A percentile compares a stretch with the other conserved stretches of the same genome.
phyloP scores from a whole-genome alignment of 2,888 invertebrate genomes.

The Dichetophora obliterata region DNA sequence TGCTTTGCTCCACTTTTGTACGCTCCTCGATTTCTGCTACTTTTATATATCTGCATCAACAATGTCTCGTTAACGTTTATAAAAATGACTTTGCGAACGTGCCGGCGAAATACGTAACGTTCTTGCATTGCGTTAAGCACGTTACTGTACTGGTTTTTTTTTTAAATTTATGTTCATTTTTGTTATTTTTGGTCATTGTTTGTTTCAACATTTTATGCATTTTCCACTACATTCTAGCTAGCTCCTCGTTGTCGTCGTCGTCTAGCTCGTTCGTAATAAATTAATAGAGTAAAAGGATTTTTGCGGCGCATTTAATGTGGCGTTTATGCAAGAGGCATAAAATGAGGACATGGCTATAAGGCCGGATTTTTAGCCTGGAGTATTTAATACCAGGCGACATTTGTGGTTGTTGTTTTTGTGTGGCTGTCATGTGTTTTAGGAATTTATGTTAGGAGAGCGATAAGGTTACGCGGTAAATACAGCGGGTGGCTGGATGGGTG shows the following conservation, averaged over 20 bases:
- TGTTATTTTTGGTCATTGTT: neutral
- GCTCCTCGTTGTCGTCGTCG: neutral
- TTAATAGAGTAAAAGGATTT: conserved; percentile 19
- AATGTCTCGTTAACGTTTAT: conserved; percentile 22
- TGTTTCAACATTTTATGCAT: neutral
- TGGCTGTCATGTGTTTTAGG: neutral
- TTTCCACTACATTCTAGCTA: neutral
- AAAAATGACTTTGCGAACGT: conserved; percentile 23
- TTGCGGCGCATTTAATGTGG: neutral
- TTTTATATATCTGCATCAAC: neutral
- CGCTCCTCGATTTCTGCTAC: no score
- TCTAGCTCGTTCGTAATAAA: neutral
- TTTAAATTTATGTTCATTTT: neutral
- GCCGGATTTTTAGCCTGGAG: neutral
- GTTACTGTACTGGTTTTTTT: neutral
- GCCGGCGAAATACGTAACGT: conserved; percentile 5
- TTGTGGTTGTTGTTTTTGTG: neutral
- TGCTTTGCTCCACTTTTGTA: no score
- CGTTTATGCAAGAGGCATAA: neutral
- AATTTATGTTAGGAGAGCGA: neutral
- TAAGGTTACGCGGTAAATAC: neutral
- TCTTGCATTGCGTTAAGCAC: neutral
- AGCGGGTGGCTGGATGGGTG: neutral
- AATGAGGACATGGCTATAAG: neutral
- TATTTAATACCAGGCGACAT: neutral